These are phyloP conservation scores for Antitype chi DNA, from an alignment of 2,888 invertebrate genomes.

Conservation along the genomic window DNA sequence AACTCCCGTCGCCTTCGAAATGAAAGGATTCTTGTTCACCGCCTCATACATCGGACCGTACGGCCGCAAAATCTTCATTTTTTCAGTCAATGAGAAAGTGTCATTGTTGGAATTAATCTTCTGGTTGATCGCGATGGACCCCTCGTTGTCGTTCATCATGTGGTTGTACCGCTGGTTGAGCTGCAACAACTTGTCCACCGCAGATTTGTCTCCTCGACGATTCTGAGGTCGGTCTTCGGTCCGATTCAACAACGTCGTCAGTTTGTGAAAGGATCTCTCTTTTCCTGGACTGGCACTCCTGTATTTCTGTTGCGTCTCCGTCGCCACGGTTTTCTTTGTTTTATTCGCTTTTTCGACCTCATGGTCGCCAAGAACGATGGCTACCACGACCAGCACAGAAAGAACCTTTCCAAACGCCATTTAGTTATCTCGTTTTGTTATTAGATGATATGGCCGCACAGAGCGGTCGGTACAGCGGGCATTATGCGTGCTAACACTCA, in stretches of 20 bases:
- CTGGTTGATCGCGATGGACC: slow-evolving; percentile 78
- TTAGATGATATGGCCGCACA: slow-evolving; percentile 75
- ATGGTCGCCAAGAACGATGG: slow-evolving; percentile 79
- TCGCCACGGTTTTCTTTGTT: slow-evolving; percentile 85
- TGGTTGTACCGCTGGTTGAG: slow-evolving; percentile 72
- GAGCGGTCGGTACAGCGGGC: slow-evolving; percentile 74
- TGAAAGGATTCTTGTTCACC: slow-evolving; percentile 72
- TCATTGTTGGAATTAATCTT: slow-evolving; percentile 76
- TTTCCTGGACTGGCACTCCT: slow-evolving; percentile 80
- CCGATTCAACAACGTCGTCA: slow-evolving; percentile 79
- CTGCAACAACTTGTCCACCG: slow-evolving; percentile 75
- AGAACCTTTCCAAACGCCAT: slow-evolving; percentile 84
- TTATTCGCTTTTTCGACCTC: slow-evolving; percentile 84
- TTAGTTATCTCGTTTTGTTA: slow-evolving; percentile 75
- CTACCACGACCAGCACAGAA: slow-evolving; percentile 77
- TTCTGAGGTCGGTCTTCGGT: slow-evolving; percentile 74
- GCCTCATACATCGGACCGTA: slow-evolving; percentile 81
- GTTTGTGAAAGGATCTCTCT: slow-evolving; percentile 80
- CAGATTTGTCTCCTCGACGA: slow-evolving; percentile 74
- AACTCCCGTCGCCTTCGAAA: slow-evolving; percentile 84
- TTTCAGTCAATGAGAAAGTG: slow-evolving; percentile 77
- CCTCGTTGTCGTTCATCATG: slow-evolving; percentile 87
- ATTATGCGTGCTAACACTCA: slow-evolving; percentile 77
- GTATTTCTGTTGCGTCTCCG: slow-evolving; percentile 83
- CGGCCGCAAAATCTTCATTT: slow-evolving; percentile 80